A percentile compares a stretch with the other conserved stretches of the same genome.
Conservation (phyloP, 1,140 invertebrate species). For the Drosophila athabasca region DNA sequence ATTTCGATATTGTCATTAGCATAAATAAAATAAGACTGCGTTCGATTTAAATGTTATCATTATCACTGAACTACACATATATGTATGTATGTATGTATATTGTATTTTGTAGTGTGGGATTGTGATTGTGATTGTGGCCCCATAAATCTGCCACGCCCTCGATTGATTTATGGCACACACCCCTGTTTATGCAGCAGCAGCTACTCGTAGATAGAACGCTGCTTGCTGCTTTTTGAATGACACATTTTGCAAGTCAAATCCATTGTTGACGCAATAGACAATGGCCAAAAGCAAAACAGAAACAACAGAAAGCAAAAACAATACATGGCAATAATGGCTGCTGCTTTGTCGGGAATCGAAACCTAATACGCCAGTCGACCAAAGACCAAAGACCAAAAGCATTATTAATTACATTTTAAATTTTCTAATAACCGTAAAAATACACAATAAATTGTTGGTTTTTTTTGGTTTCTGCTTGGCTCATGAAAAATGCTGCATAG, state of each 20-base stretch:
- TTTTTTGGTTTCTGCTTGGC: conserved; percentile 8
- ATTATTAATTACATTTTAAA: conserved; percentile 77
- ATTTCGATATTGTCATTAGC: conserved; percentile 52
- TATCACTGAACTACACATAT: conserved; percentile 23
- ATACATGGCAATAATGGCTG: conserved; percentile 45
- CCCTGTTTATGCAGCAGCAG: not conserved
- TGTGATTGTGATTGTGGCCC: conserved; percentile 9
- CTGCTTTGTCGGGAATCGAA: conserved; percentile 48
- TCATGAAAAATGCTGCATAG: conserved; percentile 34
- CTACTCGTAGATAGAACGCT: conserved; percentile 25
- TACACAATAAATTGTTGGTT: conserved; percentile 55
- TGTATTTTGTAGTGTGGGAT: not conserved
- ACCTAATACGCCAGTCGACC: conserved; percentile 54
- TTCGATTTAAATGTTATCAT: conserved; percentile 46
- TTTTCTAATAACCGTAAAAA: conserved; percentile 78
- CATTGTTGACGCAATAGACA: conserved; percentile 53
- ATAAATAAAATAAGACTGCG: conserved; percentile 52
- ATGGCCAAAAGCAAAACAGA: conserved; percentile 20
- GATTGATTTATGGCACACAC: conserved; percentile 31
- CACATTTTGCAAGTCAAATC: conserved; percentile 64
- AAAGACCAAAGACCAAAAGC: conserved; percentile 47
- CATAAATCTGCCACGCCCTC: conserved; percentile 65
- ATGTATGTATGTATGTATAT: too few relatives aligned
- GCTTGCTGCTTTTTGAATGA: conserved; percentile 47
- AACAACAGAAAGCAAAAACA: not conserved